phyloP scores from a whole-genome alignment of 2,888 invertebrate genomes.

The Pyrrhosoma nymphula region DNA sequence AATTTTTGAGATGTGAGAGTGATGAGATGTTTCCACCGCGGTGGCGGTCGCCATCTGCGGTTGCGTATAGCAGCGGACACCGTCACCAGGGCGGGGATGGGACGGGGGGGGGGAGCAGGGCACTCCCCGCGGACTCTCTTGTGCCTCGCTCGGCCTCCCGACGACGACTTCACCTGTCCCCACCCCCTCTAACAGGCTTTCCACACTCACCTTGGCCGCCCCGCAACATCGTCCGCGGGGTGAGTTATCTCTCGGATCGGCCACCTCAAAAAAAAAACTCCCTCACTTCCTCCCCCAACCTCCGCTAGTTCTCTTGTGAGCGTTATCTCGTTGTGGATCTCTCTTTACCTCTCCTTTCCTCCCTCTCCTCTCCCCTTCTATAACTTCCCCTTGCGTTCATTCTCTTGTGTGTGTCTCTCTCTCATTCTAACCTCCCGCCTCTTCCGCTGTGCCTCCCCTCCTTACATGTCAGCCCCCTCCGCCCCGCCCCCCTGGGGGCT shows the following conservation, averaged over 20 bases:
- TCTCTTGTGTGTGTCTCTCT: background rate
- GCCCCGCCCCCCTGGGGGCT: slow-evolving; percentile 37
- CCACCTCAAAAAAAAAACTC: slow-evolving; percentile 51
- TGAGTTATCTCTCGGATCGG: slow-evolving; percentile 23
- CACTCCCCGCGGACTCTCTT: background rate
- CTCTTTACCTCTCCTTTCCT: background rate
- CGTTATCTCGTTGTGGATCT: slow-evolving; percentile 67
- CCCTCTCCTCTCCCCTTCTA: slow-evolving; percentile 42
- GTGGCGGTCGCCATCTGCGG: slow-evolving; percentile 43
- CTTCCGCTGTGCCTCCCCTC: background rate
- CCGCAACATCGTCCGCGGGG: slow-evolving; percentile 47
- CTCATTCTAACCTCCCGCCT: background rate
- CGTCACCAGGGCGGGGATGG: background rate
- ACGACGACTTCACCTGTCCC: slow-evolving; percentile 50
- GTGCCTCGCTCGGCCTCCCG: background rate
- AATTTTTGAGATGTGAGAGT: background rate
- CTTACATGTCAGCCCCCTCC: background rate
- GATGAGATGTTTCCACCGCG: background rate
- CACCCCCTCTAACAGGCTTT: background rate
- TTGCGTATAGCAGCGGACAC: slow-evolving; percentile 15
- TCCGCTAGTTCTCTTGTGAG: slow-evolving; percentile 65
- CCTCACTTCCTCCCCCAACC: slow-evolving; percentile 66
- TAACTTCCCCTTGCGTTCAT: slow-evolving; percentile 10
- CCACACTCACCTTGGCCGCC: slow-evolving; percentile 57
- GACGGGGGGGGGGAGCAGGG: background rate